phyloP scores from a whole-genome alignment of 2,888 invertebrate genomes.

The Mimumesa dahlbomi region DNA sequence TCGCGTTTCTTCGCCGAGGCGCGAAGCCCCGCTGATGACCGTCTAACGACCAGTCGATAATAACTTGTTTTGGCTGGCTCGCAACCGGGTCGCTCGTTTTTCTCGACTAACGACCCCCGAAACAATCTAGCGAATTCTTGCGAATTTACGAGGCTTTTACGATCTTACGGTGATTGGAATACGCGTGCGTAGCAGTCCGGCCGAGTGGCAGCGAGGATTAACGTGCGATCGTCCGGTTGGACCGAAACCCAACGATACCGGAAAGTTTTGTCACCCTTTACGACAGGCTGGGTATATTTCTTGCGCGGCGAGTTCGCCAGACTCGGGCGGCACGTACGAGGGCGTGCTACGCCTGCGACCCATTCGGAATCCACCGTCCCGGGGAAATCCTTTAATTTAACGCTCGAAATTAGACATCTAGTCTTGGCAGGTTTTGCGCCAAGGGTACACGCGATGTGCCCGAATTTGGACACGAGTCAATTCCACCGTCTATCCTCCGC shows the following conservation, averaged over 20 bases:
- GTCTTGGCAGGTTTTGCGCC: conserved; percentile 29
- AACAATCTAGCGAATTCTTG: conserved; percentile 1
- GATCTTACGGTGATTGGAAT: no score
- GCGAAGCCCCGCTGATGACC: conserved; percentile 61
- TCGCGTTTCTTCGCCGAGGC: conserved; percentile 24
- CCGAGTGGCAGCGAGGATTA: no score
- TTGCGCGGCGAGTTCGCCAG: conserved; percentile 48
- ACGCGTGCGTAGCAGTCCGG: no score
- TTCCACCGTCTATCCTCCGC: conserved; percentile 10
- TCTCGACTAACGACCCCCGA: conserved; percentile 32
- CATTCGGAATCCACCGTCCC: conserved; percentile 28
- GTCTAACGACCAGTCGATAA: conserved; percentile 72
- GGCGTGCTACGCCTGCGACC: conserved; percentile 8
- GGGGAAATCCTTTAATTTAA: conserved; percentile 57
- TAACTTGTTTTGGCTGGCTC: conserved; percentile 59
- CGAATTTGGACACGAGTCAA: conserved; percentile 25
- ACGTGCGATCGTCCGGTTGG: not conserved
- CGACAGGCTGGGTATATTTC: not conserved
- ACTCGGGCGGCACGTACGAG: conserved; percentile 38
- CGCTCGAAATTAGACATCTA: conserved; percentile 53
- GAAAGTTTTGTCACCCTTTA: no score
- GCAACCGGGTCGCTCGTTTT: conserved; percentile 41
- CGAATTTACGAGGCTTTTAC: no score
- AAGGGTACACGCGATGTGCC: not conserved
- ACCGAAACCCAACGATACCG: not conserved